Evolutionary conservation across 1,140 invertebrate species (phyloP).

Genomic region (Drosophila lowei): DNA sequence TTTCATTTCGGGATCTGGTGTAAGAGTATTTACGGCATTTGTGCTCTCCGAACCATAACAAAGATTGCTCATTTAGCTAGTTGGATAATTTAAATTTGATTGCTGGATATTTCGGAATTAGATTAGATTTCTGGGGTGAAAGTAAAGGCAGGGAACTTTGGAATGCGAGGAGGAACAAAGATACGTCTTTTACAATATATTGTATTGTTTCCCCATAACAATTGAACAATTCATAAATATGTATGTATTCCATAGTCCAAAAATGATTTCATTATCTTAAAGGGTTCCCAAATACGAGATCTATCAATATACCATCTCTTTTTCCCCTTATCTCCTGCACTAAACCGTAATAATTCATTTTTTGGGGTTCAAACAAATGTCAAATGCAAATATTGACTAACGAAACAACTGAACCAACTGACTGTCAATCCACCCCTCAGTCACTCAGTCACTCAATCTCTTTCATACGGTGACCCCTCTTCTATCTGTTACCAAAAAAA

Average conservation of each 20-base stretch:
- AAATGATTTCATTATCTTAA: slow-evolving; percentile 11
- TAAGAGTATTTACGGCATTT: slow-evolving; percentile 32
- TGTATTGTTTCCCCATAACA: neutral
- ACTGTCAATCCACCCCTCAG: slow-evolving; percentile 15
- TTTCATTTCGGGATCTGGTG: slow-evolving; percentile 20
- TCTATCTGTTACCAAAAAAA: slow-evolving; percentile 10
- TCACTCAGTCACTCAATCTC: slow-evolving; percentile 16
- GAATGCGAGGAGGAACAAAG: slow-evolving; percentile 4
- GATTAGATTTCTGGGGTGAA: slow-evolving; percentile 14
- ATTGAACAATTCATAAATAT: slow-evolving; percentile 18
- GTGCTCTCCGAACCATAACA: slow-evolving; percentile 36
- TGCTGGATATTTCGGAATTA: slow-evolving; percentile 1
- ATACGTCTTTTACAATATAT: neutral
- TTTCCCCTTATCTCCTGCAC: slow-evolving; percentile 29
- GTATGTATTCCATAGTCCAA: neutral
- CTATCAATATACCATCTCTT: neutral
- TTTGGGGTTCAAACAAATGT: slow-evolving; percentile 29
- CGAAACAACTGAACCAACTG: slow-evolving; percentile 40
- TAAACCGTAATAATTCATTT: slow-evolving; percentile 45
- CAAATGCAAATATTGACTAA: slow-evolving; percentile 54
- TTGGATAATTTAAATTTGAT: too few species aligned
- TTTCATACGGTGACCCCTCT: slow-evolving; percentile 6
- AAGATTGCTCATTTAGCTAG: slow-evolving; percentile 52
- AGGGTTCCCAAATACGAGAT: neutral
- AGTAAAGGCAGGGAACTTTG: slow-evolving; percentile 3